These are phyloP conservation scores for Mallotus villosus DNA, from an alignment of 2,797 vertebrate species.

Conservation along the genomic window DNA sequence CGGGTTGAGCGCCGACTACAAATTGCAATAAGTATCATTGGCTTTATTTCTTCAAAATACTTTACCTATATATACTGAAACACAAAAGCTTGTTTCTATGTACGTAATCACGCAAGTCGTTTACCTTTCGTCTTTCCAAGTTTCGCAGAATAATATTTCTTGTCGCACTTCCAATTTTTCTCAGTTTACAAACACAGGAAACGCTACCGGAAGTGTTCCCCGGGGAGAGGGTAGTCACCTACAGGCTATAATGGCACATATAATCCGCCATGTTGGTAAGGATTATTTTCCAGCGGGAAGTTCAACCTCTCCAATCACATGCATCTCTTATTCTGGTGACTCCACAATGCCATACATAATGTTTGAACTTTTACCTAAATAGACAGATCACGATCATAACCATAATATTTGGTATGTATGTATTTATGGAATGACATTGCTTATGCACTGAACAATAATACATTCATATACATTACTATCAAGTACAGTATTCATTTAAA, in stretches of 20 bases:
- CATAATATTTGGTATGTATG: neutral
- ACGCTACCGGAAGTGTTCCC: constrained; percentile 78
- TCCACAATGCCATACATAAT: too few species aligned
- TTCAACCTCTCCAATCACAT: neutral
- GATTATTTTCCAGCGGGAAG: neutral
- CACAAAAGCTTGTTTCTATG: neutral
- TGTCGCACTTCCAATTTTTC: constrained; percentile 77
- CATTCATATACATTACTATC: too few species aligned
- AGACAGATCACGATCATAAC: neutral
- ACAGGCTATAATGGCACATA: constrained; percentile 44
- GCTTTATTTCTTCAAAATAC: constrained; percentile 3
- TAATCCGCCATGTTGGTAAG: constrained; percentile 58
- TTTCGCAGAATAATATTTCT: constrained; percentile 59
- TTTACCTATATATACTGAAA: neutral
- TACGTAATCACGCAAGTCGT: constrained; percentile 4
- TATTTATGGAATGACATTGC: constrained; percentile 4
- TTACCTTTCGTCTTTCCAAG: constrained; percentile 66
- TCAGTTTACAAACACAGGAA: constrained; percentile 89
- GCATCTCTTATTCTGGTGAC: too few species aligned
- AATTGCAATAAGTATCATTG: constrained; percentile 34
- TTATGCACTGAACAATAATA: too few species aligned
- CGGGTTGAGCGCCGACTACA: constrained; percentile 58
- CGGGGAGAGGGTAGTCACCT: constrained; percentile 29
- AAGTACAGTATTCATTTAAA: too few species aligned
- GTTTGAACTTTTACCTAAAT: neutral